These are phyloP conservation scores for Sebastes fasciatus DNA, from an alignment of 2,113 vertebrate species.

Conservation along the genomic window DNA sequence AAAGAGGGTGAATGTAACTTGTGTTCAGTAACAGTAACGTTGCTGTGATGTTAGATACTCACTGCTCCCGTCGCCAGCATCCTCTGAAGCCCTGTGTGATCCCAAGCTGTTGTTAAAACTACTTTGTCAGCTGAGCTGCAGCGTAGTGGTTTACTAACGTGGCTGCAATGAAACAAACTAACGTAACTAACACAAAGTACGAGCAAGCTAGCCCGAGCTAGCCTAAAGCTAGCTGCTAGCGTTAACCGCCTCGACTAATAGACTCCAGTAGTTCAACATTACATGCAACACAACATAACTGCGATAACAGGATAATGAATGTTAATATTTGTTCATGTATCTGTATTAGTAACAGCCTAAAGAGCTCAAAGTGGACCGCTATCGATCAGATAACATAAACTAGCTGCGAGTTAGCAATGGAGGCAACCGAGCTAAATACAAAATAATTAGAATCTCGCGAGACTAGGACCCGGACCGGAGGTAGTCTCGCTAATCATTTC, in stretches of 20 bases:
- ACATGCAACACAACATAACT: background rate
- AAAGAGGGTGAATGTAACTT: background rate
- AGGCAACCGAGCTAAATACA: background rate
- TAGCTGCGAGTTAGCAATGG: background rate
- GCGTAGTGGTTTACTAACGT: background rate
- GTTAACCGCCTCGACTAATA: slow-evolving; percentile 20
- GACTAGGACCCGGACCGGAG: background rate
- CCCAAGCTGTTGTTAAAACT: slow-evolving; percentile 13
- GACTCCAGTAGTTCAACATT: slow-evolving; percentile 1
- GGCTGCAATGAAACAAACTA: slow-evolving; percentile 19
- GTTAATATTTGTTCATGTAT: background rate
- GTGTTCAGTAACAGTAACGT: too few species aligned
- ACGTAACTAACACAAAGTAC: background rate
- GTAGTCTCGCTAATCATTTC: slow-evolving; percentile 66
- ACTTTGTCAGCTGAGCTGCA: background rate
- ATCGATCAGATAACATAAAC: background rate
- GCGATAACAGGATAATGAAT: background rate
- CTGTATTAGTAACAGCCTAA: accelerated
- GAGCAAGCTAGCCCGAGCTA: slow-evolving; percentile 56
- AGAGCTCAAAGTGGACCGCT: background rate
- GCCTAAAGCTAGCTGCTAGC: slow-evolving; percentile 42
- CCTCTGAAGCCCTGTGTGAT: slow-evolving; percentile 46
- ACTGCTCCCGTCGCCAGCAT: slow-evolving; percentile 88
- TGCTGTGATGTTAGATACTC: slow-evolving; percentile 46
- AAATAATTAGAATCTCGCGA: slow-evolving; percentile 50